phyloP scores from a whole-genome alignment of 2,888 invertebrate genomes.

The Brachypalpus laphriformis region DNA sequence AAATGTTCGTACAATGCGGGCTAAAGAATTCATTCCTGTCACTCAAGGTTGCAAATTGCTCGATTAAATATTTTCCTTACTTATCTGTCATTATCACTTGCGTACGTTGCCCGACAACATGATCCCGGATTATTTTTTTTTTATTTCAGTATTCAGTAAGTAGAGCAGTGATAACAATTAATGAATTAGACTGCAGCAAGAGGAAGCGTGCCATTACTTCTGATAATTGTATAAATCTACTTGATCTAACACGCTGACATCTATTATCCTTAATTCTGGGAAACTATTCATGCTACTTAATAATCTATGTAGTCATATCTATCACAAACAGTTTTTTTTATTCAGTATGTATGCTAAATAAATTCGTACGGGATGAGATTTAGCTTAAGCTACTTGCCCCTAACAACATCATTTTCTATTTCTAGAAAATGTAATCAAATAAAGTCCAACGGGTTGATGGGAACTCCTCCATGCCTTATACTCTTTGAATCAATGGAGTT shows the following conservation, averaged over 20 bases:
- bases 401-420: neutral
- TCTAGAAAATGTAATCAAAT: neutral
- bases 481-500: neutral
- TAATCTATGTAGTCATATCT: too few species aligned
- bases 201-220: neutral
- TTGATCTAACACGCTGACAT: neutral
- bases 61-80: neutral
- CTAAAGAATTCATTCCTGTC: neutral
- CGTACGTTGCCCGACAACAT: neutral
- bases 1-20: neutral
- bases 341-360: too few species aligned
- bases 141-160: neutral
- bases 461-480: neutral
- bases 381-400: neutral
- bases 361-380: too few species aligned
- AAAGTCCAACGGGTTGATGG: too few species aligned
- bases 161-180: neutral
- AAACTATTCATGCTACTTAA: too few species aligned
- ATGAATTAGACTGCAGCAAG: neutral
- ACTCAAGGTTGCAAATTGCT: neutral
- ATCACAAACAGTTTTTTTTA: too few species aligned
- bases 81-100: neutral
- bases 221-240: neutral
- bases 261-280: too few species aligned
- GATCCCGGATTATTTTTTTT: constrained; percentile 9